These are phyloP conservation scores for Nomada fabriciana DNA, from an alignment of 2,888 invertebrate genomes.

Conservation along the genomic window DNA sequence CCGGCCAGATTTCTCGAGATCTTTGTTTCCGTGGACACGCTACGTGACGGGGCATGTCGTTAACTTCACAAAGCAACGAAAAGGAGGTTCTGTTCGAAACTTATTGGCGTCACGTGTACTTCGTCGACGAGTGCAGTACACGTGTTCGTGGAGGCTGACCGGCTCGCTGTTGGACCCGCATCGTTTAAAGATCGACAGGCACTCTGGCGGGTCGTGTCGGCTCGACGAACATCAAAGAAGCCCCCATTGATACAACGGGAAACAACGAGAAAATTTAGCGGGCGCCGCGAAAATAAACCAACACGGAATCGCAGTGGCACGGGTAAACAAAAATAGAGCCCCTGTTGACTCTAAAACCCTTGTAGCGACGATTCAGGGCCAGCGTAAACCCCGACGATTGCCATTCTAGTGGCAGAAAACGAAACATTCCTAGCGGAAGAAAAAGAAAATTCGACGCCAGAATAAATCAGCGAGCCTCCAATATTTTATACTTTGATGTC, in stretches of 20 bases:
- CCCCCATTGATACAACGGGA: slow-evolving; percentile 41
- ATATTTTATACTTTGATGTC: too few species aligned
- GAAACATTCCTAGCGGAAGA: too few species aligned
- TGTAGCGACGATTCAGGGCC: background rate
- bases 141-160: slow-evolving; percentile 58
- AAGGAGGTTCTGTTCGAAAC: slow-evolving; percentile 41
- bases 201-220: slow-evolving; percentile 16
- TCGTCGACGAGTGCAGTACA: slow-evolving; percentile 65
- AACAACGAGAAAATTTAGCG: slow-evolving; percentile 53
- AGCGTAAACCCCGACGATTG: background rate
- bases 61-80: slow-evolving; percentile 51
- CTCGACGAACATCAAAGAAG: slow-evolving; percentile 43
- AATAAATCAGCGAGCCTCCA: too few species aligned
- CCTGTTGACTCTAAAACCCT: background rate
- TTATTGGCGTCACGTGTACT: slow-evolving; percentile 59
- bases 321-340: slow-evolving; percentile 42
- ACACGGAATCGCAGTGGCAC: slow-evolving; percentile 24
- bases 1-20: slow-evolving; percentile 20
- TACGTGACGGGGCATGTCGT: slow-evolving; percentile 70
- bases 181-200: slow-evolving; percentile 49
- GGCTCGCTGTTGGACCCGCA: slow-evolving; percentile 42
- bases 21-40: slow-evolving; percentile 34
- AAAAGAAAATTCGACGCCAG: too few species aligned
- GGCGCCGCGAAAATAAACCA: slow-evolving; percentile 61
- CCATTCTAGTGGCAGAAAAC: background rate